phyloP scores from a whole-genome alignment of 2,888 invertebrate genomes.

The Priocnemis perturbator region DNA sequence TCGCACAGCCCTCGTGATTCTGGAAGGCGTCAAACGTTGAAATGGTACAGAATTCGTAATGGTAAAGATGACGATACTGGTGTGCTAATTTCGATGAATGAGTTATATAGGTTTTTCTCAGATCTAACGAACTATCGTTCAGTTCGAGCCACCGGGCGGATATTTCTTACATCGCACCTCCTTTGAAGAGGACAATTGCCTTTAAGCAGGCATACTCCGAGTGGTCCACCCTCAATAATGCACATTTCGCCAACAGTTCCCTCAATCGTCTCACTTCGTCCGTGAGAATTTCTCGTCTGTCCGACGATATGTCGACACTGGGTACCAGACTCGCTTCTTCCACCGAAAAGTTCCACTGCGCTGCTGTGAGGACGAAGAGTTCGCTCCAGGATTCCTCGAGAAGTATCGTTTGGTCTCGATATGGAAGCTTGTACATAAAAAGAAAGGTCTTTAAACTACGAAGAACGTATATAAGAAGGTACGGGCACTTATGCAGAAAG shows the following conservation, averaged over 20 bases:
- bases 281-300: constrained; percentile 77
- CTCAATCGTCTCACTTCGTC: constrained; percentile 80
- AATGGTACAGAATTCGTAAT: neutral
- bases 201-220: constrained; percentile 92
- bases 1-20: constrained; percentile 81
- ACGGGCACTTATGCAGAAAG: neutral
- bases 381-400: constrained; percentile 90
- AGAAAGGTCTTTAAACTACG: neutral
- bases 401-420: constrained; percentile 84
- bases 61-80: no score
- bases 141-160: no score
- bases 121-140: no score
- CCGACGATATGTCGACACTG: constrained; percentile 75
- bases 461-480: neutral
- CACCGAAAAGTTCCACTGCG: constrained; percentile 86
- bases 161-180: constrained; percentile 78
- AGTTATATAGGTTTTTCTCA: neutral
- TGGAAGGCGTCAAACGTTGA: constrained; percentile 59
- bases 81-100: neutral
- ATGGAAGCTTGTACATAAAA: constrained; percentile 77
- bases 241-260: constrained; percentile 82
- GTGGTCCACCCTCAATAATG: constrained; percentile 83
- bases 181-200: constrained; percentile 87
- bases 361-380: constrained; percentile 87
- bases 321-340: constrained; percentile 78